A percentile compares a stretch with the other conserved stretches of the same genome.
Conservation (phyloP, 2,797 vertebrate species). For the Triplophysa bombifrons region DNA sequence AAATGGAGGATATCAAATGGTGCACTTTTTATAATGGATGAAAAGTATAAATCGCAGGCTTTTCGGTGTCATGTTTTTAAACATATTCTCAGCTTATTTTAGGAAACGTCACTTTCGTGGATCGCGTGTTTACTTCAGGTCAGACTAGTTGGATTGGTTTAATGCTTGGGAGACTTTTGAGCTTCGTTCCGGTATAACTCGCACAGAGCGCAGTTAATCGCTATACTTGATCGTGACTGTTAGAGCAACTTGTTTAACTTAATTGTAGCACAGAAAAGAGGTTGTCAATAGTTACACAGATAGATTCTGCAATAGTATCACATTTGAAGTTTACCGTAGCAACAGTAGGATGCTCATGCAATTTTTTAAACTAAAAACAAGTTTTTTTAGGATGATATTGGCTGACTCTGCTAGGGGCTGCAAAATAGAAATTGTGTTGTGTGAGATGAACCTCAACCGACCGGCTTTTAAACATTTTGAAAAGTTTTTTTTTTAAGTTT, state of each 20-base stretch:
- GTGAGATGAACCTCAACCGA: neutral
- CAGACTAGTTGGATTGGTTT: constrained; percentile 28
- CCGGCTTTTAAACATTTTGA: neutral
- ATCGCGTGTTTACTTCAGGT: constrained; percentile 4
- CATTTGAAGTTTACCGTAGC: neutral
- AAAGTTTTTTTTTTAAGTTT: neutral
- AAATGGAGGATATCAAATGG: constrained; percentile 55
- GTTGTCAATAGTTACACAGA: neutral
- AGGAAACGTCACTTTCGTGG: constrained; percentile 22
- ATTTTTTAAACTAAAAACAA: neutral
- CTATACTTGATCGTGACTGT: neutral
- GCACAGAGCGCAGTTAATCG: neutral
- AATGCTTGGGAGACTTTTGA: constrained; percentile 20
- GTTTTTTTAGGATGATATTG: neutral
- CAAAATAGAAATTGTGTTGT: neutral
- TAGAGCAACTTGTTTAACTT: neutral
- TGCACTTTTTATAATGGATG: constrained; percentile 51
- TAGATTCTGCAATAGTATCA: neutral
- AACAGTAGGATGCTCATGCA: neutral
- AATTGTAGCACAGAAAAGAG: too few relatives aligned
- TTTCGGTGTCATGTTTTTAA: constrained; percentile 42
- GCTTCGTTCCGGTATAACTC: neutral
- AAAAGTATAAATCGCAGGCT: constrained; percentile 50
- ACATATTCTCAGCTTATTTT: constrained; percentile 40
- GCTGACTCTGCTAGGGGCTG: neutral